A percentile compares a stretch with the other conserved stretches of the same genome.
Conservation (phyloP, 2,797 vertebrate species). For the Atherinosoma microstoma region DNA sequence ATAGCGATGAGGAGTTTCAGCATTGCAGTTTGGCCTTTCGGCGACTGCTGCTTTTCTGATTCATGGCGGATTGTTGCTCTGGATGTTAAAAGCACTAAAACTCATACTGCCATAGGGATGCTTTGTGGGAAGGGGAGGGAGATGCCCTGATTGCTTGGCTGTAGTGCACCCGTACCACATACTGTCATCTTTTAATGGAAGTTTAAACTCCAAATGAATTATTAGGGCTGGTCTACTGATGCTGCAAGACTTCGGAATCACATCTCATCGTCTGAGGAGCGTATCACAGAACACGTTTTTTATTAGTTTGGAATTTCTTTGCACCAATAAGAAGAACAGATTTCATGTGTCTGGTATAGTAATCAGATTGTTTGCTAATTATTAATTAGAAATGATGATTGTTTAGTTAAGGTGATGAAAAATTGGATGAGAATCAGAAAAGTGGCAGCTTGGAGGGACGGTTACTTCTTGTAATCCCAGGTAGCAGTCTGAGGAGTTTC, state of each 20-base stretch:
- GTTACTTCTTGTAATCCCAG: conserved; percentile 11
- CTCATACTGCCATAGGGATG: conserved; percentile 51
- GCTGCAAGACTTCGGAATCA: conserved; percentile 72
- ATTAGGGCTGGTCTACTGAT: conserved; percentile 76
- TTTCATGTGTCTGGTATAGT: conserved; percentile 27
- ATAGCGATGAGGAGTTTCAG: conserved; percentile 24
- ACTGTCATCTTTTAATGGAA: conserved; percentile 31
- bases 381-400: conserved; percentile 31
- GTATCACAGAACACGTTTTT: conserved; percentile 30
- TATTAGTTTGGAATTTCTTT: conserved; percentile 22
- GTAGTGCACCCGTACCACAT: conserved; percentile 23
- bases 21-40: conserved; percentile 54
- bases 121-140: conserved; percentile 7
- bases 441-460: conserved; percentile 25
- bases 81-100: conserved; percentile 61
- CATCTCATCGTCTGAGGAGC: conserved; percentile 51
- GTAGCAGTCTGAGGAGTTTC: conserved; percentile 23
- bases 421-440: conserved; percentile 36
- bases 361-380: conserved; percentile 17
- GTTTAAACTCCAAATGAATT: conserved; percentile 54
- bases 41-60: conserved; percentile 65
- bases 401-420: conserved; percentile 25
- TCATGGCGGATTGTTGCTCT: conserved; percentile 46
- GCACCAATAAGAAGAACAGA: conserved; percentile 23
- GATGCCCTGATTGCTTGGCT: conserved; percentile 31